Conservation (phyloP, 2,888 invertebrate genomes). For the Aspidiotus rigidus region DNA sequence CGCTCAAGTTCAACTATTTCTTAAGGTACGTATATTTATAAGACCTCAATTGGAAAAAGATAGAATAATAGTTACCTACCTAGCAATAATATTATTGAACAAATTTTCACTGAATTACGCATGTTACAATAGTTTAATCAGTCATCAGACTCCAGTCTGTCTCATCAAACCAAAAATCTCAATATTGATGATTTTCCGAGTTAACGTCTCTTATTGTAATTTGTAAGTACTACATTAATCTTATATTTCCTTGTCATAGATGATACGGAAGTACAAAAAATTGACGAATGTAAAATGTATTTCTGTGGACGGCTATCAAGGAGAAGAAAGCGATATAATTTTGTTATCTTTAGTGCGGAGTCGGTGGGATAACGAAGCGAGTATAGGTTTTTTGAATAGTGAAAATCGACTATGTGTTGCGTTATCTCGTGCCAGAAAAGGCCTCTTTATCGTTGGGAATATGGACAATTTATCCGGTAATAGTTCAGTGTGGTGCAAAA, state of each 20-base stretch:
- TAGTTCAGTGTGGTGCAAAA: conserved; percentile 51
- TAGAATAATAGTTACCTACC: too few relatives aligned
- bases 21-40: conserved; percentile 17
- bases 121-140: too few relatives aligned
- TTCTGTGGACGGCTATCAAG: conserved; percentile 71
- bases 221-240: too few relatives aligned
- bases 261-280: background rate
- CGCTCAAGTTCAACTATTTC: conserved; percentile 52
- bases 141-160: too few relatives aligned
- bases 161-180: background rate
- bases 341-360: conserved; percentile 69
- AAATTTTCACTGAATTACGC: too few relatives aligned
- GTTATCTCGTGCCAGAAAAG: conserved; percentile 61
- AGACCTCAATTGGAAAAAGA: too few relatives aligned
- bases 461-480: conserved; percentile 50
- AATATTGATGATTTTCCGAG: background rate
- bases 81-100: too few relatives aligned
- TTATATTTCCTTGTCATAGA: background rate
- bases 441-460: conserved; percentile 66
- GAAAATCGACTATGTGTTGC: conserved; percentile 69
- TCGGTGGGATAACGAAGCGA: conserved; percentile 50
- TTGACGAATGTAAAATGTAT: conserved; percentile 46
- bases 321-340: conserved; percentile 69
- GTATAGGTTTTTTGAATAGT: conserved; percentile 59
- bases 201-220: background rate